Base-by-base conservation (phyloP, 2,797 vertebrate species). In the Hybognathus amarus region DNA sequence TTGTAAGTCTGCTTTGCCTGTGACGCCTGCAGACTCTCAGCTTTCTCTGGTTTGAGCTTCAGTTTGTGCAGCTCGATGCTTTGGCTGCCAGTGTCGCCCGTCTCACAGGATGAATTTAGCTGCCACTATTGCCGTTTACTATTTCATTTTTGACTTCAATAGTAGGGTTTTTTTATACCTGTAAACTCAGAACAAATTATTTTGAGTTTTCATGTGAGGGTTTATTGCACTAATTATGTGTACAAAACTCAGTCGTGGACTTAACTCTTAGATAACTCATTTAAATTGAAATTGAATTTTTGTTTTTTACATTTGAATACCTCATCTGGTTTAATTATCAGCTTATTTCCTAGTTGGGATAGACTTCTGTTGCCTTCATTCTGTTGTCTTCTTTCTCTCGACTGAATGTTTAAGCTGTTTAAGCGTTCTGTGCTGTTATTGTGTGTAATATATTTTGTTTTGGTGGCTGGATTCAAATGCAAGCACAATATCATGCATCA, bases 1-100 rank as follows among this genome's bases (percentile, higher is more conserved):
- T 90, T 90, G 85, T 71, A 20, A 47, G 88, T 87, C 86, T 93
- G 75, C 91, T 92, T 90, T 91, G 88, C 80, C 89, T 92, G 83
- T 90, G 50, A 54, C n/a, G 30, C 20, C 63, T 56, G 47, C 71
- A 82, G 69, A 47, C 63, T 27, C 83, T 82, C 75, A 54, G 80
- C 85, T 83, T 82, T 79, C 54, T 66, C 83, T 79, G 68, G 36
- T 38, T 42, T 66, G 68, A 74, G 54, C 79, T 74, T 52, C 56
- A 24, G 66, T 83, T 71, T 78, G 50, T 2, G 54, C 74, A 69
- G 38, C 47, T 24, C 30, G 27, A 66, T 61, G 82, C 82, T 83
- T 83, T 83, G 40, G 82, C 75, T 61, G 75, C 54, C 40, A 66
- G 3, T 74, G 80, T 75, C n/a, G 18, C 45, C 71, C n/a, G 10